phyloP scores from a whole-genome alignment of 2,888 invertebrate species.

The Drosophila formosana region DNA sequence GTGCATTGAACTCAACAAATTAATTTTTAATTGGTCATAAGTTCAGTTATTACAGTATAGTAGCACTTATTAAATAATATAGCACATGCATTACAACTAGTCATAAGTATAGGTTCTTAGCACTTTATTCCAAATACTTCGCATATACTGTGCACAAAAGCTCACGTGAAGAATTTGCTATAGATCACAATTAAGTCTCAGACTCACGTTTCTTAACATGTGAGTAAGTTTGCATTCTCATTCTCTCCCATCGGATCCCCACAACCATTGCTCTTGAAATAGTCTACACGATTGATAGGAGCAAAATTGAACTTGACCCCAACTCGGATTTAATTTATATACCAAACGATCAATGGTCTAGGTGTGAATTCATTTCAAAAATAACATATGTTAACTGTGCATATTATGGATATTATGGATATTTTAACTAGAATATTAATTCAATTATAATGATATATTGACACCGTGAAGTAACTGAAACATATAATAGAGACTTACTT shows the following conservation, averaged over 20 bases:
- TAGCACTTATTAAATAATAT: constrained; percentile 1
- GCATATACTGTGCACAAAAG: not conserved
- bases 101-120: constrained; percentile 1
- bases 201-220: not conserved
- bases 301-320: not conserved
- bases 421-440: not conserved
- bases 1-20: constrained; percentile 1
- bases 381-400: not conserved
- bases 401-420: not conserved
- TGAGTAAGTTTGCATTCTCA: not conserved
- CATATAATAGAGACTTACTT: not conserved
- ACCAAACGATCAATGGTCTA: not conserved
- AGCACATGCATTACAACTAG: not conserved
- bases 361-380: not conserved
- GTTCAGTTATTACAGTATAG: not conserved
- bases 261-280: no score
- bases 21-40: not conserved
- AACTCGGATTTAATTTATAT: not conserved
- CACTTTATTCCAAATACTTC: no score
- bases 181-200: not conserved
- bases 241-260: no score
- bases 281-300: no score
- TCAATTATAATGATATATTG: not conserved
- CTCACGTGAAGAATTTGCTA: not conserved
- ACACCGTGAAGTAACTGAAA: not conserved